These are phyloP conservation scores for Capitulum mitella DNA, from an alignment of 2,888 invertebrate species.

Conservation along the genomic window DNA sequence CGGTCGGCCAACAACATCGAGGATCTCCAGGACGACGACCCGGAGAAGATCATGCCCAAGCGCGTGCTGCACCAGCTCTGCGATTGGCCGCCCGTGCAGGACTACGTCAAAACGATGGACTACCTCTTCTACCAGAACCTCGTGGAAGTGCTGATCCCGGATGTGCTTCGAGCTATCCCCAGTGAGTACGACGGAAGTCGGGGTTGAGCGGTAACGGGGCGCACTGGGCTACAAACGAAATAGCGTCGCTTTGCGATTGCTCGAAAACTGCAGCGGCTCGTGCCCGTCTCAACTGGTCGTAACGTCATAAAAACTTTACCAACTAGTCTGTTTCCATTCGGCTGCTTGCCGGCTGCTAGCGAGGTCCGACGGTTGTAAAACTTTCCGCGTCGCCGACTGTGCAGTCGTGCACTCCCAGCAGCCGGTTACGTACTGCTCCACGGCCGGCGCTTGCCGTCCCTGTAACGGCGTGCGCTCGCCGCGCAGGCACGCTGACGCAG, in stretches of 20 bases:
- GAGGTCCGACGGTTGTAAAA: too few species aligned
- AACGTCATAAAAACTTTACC: too few species aligned
- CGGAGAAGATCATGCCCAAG: slow-evolving; percentile 68
- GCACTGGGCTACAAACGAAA: too few species aligned
- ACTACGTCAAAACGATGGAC: slow-evolving; percentile 75
- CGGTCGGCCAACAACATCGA: slow-evolving; percentile 66
- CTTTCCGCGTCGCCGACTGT: too few species aligned
- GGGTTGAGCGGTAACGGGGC: too few species aligned
- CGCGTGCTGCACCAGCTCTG: slow-evolving; percentile 53
- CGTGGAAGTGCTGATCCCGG: slow-evolving; percentile 91
- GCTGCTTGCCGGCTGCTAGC: too few species aligned
- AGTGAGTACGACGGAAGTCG: slow-evolving; percentile 54
- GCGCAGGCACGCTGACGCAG: slow-evolving; percentile 67
- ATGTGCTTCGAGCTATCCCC: slow-evolving; percentile 89
- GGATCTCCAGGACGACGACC: slow-evolving; percentile 55
- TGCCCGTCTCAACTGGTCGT: too few species aligned
- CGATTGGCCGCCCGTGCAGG: slow-evolving; percentile 62
- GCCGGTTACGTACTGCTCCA: background rate
- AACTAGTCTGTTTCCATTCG: too few species aligned
- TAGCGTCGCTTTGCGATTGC: too few species aligned
- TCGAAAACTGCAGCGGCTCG: too few species aligned
- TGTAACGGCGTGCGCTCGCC: background rate
- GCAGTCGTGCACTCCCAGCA: too few species aligned
- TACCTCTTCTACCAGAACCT: slow-evolving; percentile 91
- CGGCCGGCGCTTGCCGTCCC: background rate